These are phyloP conservation scores for Apodemia duryi DNA, from an alignment of 2,888 invertebrate genomes.

Conservation along the genomic window DNA sequence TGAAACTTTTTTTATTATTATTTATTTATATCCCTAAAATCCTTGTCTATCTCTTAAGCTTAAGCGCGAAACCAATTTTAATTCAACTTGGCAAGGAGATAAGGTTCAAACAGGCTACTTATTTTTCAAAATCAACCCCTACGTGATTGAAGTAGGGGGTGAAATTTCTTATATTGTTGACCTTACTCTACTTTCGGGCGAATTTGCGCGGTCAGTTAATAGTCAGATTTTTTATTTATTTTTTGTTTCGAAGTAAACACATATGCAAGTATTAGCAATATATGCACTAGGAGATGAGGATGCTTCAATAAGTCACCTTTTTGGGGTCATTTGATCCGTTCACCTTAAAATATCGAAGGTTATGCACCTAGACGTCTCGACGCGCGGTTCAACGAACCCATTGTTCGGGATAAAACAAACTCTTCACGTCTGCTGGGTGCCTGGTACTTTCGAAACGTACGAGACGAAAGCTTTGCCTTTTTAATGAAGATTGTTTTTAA, in stretches of 20 bases:
- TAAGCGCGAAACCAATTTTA: no score
- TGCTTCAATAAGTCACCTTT: slow-evolving; percentile 9
- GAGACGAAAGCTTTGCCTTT: slow-evolving; percentile 24
- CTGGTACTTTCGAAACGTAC: slow-evolving; percentile 27
- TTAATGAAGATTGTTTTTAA: slow-evolving; percentile 11
- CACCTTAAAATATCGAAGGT: slow-evolving; percentile 28
- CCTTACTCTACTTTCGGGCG: no score
- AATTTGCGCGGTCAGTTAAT: no score
- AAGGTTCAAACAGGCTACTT: no score
- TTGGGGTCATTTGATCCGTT: slow-evolving; percentile 6
- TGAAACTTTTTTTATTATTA: no score
- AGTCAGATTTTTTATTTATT: no score
- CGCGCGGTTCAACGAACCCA: slow-evolving; percentile 27
- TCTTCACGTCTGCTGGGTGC: slow-evolving; percentile 25
- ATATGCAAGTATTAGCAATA: background rate
- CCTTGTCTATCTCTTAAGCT: no score
- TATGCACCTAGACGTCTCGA: slow-evolving; percentile 35
- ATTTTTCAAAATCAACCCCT: no score
- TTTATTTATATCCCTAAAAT: no score
- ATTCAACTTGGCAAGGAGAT: no score
- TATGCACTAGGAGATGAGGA: background rate
- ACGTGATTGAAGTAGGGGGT: no score
- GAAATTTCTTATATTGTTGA: no score
- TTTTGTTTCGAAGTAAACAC: background rate
- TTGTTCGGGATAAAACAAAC: slow-evolving; percentile 25